Conservation (phyloP, 1,140 invertebrate species). For the Drosophila simulans region DNA sequence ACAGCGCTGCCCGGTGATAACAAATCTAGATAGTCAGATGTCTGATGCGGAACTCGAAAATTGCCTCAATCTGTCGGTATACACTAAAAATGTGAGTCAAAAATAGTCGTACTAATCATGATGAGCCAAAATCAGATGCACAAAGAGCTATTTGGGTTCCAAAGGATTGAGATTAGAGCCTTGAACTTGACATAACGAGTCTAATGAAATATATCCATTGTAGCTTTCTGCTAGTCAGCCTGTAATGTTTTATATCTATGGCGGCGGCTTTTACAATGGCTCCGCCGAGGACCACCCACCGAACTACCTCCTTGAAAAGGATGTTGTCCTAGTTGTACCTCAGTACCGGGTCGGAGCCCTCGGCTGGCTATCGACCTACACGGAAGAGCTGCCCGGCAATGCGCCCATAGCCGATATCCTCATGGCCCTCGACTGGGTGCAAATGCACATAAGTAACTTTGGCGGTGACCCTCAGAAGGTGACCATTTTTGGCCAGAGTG, state of each 20-base stretch:
- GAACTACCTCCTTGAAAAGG: conserved; percentile 89
- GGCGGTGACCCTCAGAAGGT: conserved; percentile 88
- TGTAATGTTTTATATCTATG: conserved; percentile 83
- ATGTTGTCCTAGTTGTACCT: conserved; percentile 91
- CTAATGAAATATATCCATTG: not conserved
- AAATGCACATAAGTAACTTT: conserved; percentile 87
- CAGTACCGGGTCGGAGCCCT: conserved; percentile 90
- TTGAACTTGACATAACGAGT: not conserved
- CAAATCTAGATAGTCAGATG: conserved; percentile 43
- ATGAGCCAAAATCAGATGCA: not conserved
- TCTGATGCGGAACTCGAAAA: conserved; percentile 74
- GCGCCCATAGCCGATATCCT: conserved; percentile 68
- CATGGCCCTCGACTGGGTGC: conserved; percentile 87
- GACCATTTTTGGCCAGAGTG: conserved; percentile 79
- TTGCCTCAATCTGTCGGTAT: conserved; percentile 78
- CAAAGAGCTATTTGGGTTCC: not conserved
- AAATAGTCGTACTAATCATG: not conserved
- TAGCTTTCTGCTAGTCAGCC: conserved; percentile 63
- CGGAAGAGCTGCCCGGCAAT: conserved; percentile 71
- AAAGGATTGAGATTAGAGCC: not conserved
- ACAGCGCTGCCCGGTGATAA: conserved; percentile 78
- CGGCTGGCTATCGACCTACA: conserved; percentile 85
- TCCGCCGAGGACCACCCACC: conserved; percentile 88
- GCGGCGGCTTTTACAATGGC: conserved; percentile 81
- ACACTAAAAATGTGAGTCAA: conserved; percentile 77